phyloP scores from a whole-genome alignment of 2,888 invertebrate species.

The Dryobotodes eremita region DNA sequence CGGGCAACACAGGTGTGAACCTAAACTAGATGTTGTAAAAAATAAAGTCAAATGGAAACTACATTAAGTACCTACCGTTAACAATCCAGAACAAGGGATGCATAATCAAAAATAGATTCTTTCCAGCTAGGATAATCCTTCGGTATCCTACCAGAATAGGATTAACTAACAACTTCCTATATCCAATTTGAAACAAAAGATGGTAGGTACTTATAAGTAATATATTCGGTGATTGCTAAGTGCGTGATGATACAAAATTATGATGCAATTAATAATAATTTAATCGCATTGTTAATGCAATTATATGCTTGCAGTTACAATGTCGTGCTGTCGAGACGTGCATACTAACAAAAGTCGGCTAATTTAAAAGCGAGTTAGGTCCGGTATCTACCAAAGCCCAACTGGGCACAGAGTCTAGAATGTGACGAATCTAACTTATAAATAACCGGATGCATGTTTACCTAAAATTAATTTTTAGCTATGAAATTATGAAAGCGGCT shows the following conservation, averaged over 20 bases:
- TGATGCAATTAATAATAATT: constrained; percentile 49
- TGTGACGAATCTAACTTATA: no score
- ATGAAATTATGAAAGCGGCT: no score
- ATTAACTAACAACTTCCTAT: constrained; percentile 31
- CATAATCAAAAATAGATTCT: background rate
- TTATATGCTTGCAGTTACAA: constrained; percentile 37
- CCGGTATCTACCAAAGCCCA: background rate
- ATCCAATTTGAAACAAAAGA: constrained; percentile 42
- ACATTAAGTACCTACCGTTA: background rate
- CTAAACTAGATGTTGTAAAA: background rate
- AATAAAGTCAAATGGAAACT: background rate
- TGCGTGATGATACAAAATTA: constrained; percentile 34
- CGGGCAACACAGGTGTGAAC: no score
- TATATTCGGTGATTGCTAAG: constrained; percentile 24
- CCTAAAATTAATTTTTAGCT: no score
- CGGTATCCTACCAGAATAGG: constrained; percentile 7
- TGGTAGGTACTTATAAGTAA: background rate
- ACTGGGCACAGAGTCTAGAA: background rate
- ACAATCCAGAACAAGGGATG: background rate
- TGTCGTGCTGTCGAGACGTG: constrained; percentile 11
- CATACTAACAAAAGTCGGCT: constrained; percentile 23
- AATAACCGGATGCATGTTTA: no score
- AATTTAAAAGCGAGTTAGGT: constrained; percentile 24
- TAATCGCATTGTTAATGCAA: constrained; percentile 48
- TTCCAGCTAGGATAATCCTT: constrained; percentile 16